Conservation (phyloP, 2,113 vertebrate species). For the Climacteris rufus region DNA sequence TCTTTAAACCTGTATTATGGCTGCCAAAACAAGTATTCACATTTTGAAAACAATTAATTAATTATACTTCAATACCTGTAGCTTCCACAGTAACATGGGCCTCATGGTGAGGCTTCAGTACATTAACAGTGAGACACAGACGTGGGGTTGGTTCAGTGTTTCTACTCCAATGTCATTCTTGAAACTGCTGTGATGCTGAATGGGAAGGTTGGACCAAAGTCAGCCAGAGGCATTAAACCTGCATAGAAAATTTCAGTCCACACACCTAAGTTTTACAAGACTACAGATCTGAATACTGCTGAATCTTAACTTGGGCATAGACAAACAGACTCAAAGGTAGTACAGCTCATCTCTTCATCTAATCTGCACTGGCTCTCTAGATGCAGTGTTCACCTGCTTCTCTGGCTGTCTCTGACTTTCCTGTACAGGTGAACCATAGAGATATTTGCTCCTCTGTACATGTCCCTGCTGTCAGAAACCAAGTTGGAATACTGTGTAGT, state of each 20-base stretch:
- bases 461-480: conserved; percentile 28
- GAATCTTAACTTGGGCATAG: neutral
- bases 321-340: neutral
- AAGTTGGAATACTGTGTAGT: conserved; percentile 47
- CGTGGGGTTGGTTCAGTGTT: neutral
- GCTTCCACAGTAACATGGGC: neutral
- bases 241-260: neutral
- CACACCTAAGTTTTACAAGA: neutral
- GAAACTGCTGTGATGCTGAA: neutral
- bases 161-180: neutral
- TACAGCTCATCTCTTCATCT: neutral
- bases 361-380: neutral
- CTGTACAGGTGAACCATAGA: neutral
- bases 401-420: neutral
- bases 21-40: neutral
- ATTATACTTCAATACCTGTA: neutral
- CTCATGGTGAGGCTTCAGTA: neutral
- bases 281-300: neutral
- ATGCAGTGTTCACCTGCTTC: neutral
- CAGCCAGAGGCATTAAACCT: neutral
- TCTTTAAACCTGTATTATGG: neutral
- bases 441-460: neutral
- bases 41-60: neutral
- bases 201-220: neutral
- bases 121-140: neutral